phyloP scores from a whole-genome alignment of 2,888 invertebrate genomes.

The Drosophila histrio region DNA sequence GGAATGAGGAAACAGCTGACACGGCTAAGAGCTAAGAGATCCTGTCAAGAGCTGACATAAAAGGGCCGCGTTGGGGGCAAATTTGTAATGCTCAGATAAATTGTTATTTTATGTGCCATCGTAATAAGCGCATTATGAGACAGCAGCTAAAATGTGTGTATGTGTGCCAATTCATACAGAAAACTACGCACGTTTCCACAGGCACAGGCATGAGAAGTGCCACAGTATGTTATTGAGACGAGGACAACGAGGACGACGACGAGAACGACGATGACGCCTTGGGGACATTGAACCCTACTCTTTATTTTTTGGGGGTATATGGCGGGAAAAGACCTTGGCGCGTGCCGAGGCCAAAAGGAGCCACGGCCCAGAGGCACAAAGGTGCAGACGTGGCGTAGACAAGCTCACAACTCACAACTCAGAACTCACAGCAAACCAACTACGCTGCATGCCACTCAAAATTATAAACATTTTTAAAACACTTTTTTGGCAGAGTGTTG shows the following conservation, averaged over 20 bases:
- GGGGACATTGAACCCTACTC: conserved; percentile 69
- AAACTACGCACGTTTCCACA: conserved; percentile 71
- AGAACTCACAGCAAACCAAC: background rate
- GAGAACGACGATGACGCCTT: conserved; percentile 55
- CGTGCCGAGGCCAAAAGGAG: conserved; percentile 19
- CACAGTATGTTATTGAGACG: conserved; percentile 63
- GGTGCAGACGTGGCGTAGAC: conserved; percentile 72
- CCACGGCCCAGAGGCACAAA: conserved; percentile 55
- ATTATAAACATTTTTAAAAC: conserved; percentile 79
- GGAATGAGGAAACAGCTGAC: conserved; percentile 33
- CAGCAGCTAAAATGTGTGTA: conserved; percentile 15
- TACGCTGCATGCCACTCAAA: conserved; percentile 53
- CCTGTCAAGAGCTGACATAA: conserved; percentile 53
- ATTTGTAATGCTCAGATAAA: conserved; percentile 79
- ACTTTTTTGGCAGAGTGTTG: conserved; percentile 62
- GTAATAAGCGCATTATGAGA: conserved; percentile 78
- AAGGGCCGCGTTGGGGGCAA: conserved; percentile 53
- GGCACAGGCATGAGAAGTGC: conserved; percentile 32
- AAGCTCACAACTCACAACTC: conserved; percentile 7
- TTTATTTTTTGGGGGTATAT: background rate
- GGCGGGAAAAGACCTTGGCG: background rate
- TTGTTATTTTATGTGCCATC: conserved; percentile 80
- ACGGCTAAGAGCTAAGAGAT: conserved; percentile 30
- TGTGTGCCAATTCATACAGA: conserved; percentile 65
- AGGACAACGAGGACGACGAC: conserved; percentile 43